Conservation (phyloP, 2,113 vertebrate genomes). For the Pollimyrus isidori region DNA sequence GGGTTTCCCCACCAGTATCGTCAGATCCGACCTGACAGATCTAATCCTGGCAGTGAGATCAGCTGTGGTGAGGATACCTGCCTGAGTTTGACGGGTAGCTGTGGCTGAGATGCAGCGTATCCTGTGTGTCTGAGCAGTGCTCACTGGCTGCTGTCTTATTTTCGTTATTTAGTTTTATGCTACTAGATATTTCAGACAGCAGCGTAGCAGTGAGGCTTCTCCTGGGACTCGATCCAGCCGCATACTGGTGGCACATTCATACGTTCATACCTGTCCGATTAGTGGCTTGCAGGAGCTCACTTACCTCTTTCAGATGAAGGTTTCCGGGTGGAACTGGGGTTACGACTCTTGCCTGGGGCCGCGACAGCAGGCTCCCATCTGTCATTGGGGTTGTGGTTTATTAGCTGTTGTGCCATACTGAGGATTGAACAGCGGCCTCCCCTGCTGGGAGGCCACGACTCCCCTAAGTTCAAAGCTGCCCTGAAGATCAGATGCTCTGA, state of each 20-base stretch:
- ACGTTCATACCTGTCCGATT: background rate
- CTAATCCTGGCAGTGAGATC: background rate
- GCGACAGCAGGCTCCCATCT: background rate
- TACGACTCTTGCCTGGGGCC: background rate
- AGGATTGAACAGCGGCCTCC: background rate
- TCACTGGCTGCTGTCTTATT: background rate
- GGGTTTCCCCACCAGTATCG: background rate
- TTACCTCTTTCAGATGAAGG: background rate
- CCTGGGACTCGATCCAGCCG: background rate
- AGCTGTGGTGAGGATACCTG: background rate
- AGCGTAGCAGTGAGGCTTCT: background rate
- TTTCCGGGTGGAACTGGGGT: background rate
- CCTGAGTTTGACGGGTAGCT: background rate
- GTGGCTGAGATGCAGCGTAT: background rate
- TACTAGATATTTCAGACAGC: background rate
- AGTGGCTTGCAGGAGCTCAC: background rate
- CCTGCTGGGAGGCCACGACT: background rate
- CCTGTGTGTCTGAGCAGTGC: background rate
- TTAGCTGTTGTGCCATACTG: background rate
- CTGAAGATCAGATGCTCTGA: background rate
- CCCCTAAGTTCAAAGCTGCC: background rate
- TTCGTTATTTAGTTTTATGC: background rate
- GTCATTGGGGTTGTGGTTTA: background rate
- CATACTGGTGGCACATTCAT: background rate
- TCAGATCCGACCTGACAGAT: background rate